Conservation (phyloP, 2,113 vertebrate genomes). For the Patagioenas fasciata region DNA sequence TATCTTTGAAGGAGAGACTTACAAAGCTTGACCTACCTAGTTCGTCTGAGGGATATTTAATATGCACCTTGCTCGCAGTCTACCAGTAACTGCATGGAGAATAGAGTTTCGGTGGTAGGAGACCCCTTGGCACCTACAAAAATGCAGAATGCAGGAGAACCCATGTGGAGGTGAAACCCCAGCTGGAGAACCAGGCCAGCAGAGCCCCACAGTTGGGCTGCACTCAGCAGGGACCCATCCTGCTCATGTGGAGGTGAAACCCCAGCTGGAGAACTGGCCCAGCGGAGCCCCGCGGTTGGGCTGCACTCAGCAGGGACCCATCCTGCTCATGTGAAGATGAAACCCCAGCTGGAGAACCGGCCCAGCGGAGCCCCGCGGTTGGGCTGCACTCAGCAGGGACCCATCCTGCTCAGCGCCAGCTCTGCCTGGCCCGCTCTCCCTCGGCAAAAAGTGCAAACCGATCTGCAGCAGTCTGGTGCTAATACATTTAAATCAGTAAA, state of each 20-base stretch:
- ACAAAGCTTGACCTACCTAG: background rate
- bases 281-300: background rate
- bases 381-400: background rate
- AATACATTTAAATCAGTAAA: background rate
- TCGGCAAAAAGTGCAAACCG: background rate
- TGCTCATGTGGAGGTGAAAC: background rate
- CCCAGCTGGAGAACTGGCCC: background rate
- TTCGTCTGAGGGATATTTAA: background rate
- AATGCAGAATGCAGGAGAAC: background rate
- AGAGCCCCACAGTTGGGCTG: background rate
- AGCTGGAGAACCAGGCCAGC: background rate
- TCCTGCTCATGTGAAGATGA: background rate
- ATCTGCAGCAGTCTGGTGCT: background rate
- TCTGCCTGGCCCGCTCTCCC: background rate
- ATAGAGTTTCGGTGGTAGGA: background rate
- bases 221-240: accelerated
- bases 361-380: background rate
- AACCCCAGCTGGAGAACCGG: background rate
- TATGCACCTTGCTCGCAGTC: no score
- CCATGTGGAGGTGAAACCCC: background rate
- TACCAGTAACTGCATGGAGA: background rate
- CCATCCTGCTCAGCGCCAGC: no score
- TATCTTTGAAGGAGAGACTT: background rate
- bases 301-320: background rate
- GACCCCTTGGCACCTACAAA: background rate